phyloP scores from a whole-genome alignment of 2,888 invertebrate species.

The Steinernema hermaphroditum region DNA sequence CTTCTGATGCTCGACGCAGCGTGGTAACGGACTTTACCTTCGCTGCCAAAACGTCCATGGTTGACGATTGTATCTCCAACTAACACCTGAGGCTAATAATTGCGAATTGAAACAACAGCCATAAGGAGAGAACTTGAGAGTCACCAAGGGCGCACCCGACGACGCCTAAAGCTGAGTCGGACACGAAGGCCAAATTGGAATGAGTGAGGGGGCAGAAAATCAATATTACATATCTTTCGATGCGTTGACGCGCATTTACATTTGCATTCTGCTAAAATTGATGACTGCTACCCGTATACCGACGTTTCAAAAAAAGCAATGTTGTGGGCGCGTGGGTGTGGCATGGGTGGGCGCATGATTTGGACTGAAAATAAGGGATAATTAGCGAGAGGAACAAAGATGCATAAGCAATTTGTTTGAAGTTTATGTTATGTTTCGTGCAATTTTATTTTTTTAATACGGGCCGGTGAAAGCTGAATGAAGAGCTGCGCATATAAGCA shows the following conservation, averaged over 20 bases:
- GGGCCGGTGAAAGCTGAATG: no score
- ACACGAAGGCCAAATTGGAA: slow-evolving; percentile 10
- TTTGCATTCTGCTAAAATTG: neutral
- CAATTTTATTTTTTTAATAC: no score
- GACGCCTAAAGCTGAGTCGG: slow-evolving; percentile 6
- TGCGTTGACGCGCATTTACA: neutral
- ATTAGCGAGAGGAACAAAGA: no score
- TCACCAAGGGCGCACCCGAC: neutral
- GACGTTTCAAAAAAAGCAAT: neutral
- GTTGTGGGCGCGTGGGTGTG: no score
- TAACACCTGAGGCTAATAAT: neutral
- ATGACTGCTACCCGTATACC: neutral
- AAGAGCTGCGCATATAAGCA: no score
- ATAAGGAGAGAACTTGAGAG: neutral
- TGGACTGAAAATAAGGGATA: no score
- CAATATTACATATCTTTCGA: slow-evolving; percentile 7
- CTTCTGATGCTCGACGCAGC: neutral
- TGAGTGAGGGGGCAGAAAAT: slow-evolving; percentile 12
- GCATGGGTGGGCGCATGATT: no score
- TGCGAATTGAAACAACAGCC: no score
- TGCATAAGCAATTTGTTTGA: no score
- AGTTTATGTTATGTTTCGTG: no score
- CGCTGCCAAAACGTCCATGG: neutral
- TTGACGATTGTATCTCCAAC: neutral
- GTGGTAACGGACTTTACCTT: slow-evolving; percentile 10